Conservation (phyloP, 2,888 invertebrate genomes). For the Girardia tigrina region DNA sequence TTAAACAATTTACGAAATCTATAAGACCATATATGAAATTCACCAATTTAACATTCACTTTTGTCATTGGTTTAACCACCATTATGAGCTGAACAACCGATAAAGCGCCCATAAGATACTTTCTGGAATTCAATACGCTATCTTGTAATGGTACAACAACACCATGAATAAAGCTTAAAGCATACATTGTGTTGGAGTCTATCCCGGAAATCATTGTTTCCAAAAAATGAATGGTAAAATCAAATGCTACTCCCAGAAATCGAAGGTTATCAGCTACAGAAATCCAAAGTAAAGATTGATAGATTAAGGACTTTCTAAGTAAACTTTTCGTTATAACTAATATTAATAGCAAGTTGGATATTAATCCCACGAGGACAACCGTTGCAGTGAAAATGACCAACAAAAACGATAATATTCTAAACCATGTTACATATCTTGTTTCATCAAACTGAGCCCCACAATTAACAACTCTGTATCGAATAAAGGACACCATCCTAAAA, state of each 20-base stretch:
- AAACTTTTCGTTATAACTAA: neutral
- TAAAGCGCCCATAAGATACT: neutral
- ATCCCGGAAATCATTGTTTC: neutral
- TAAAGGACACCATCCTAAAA: neutral
- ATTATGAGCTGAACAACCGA: neutral
- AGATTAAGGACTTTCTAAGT: neutral
- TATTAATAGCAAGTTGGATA: neutral
- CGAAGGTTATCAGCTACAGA: neutral
- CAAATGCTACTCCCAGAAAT: neutral
- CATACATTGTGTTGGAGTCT: neutral
- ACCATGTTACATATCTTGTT: neutral
- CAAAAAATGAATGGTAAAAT: neutral
- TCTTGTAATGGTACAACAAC: neutral
- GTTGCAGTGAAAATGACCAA: neutral
- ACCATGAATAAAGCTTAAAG: neutral
- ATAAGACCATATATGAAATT: neutral
- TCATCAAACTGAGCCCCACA: neutral
- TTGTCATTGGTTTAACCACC: conserved; percentile 1
- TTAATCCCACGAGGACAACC: neutral
- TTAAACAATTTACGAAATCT: neutral
- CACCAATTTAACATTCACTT: neutral
- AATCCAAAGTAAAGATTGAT: neutral
- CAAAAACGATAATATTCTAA: neutral
- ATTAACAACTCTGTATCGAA: neutral
- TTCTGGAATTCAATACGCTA: neutral